Conservation (phyloP, 2,888 invertebrate species). For the Orchesellides sinensis region DNA sequence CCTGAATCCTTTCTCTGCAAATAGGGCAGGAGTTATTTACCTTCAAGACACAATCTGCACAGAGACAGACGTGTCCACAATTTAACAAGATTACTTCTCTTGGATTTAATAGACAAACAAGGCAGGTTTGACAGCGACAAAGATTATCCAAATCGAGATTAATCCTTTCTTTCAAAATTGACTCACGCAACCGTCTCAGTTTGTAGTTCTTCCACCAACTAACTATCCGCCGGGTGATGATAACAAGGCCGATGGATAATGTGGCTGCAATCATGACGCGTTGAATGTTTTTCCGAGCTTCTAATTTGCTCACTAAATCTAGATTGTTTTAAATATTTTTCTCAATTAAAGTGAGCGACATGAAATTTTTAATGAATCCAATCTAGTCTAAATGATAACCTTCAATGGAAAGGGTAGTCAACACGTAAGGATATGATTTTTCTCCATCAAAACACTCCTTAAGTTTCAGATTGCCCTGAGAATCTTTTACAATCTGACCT, state of each 20-base stretch:
- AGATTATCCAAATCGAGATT: slow-evolving; percentile 66
- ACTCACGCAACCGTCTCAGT: slow-evolving; percentile 61
- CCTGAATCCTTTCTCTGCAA: slow-evolving; percentile 66
- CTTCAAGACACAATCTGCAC: slow-evolving; percentile 76
- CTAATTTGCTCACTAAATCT: slow-evolving; percentile 63
- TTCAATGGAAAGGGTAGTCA: slow-evolving; percentile 70
- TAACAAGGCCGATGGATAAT: slow-evolving; percentile 58
- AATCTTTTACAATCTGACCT: slow-evolving; percentile 61
- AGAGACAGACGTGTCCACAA: slow-evolving; percentile 78
- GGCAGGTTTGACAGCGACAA: slow-evolving; percentile 75
- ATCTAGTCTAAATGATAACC: slow-evolving; percentile 39
- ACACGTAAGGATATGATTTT: slow-evolving; percentile 60
- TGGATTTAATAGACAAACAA: slow-evolving; percentile 77
- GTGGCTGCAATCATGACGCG: slow-evolving; percentile 44
- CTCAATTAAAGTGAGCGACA: not conserved
- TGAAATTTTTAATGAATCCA: not conserved
- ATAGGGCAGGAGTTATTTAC: slow-evolving; percentile 73
- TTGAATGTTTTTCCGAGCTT: slow-evolving; percentile 63
- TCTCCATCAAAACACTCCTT: slow-evolving; percentile 33
- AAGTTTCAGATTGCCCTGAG: slow-evolving; percentile 55
- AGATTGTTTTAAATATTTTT: not conserved
- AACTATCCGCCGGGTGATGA: slow-evolving; percentile 57
- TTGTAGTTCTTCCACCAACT: slow-evolving; percentile 63
- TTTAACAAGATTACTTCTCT: slow-evolving; percentile 77
- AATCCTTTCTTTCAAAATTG: slow-evolving; percentile 60